phyloP scores from a whole-genome alignment of 1,140 invertebrate species.

The Leptinotarsa defecta region DNA sequence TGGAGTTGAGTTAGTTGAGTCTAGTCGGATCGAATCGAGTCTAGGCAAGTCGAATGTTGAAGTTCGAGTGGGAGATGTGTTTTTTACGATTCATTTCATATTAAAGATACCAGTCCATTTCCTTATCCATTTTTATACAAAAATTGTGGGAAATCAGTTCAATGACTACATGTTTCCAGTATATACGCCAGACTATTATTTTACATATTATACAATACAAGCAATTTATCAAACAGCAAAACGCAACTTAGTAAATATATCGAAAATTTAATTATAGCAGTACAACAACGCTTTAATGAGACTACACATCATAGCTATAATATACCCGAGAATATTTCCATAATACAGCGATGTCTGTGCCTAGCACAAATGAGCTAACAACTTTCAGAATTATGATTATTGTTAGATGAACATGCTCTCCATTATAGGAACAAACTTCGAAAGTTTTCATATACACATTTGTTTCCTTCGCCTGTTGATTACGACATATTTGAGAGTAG shows the following conservation, averaged over 20 bases:
- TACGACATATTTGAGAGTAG: background rate
- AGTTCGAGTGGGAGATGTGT: too few relatives aligned
- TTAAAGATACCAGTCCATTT: too few relatives aligned
- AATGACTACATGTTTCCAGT: too few relatives aligned
- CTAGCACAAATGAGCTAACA: constrained; percentile 6
- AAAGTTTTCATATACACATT: background rate
- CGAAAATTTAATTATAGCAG: background rate
- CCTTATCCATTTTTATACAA: too few relatives aligned
- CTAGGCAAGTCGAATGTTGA: too few relatives aligned
- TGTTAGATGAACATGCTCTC: constrained; percentile 7
- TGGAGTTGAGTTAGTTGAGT: too few relatives aligned
- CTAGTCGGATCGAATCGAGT: too few relatives aligned
- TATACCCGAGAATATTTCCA: background rate
- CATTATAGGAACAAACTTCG: background rate
- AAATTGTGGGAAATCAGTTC: too few relatives aligned
- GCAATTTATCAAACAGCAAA: background rate
- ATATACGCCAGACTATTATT: too few relatives aligned
- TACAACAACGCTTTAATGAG: constrained; percentile 7
- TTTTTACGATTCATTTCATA: too few relatives aligned
- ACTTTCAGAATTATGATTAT: constrained; percentile 19
- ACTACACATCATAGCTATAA: background rate
- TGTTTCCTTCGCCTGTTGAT: background rate
- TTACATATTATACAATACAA: background rate
- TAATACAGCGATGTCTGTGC: background rate
- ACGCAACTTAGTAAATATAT: background rate